A percentile compares a stretch with the other conserved stretches of the same genome.
phyloP scores from a whole-genome alignment of 1,140 invertebrate genomes.

The Cydia pomonella region DNA sequence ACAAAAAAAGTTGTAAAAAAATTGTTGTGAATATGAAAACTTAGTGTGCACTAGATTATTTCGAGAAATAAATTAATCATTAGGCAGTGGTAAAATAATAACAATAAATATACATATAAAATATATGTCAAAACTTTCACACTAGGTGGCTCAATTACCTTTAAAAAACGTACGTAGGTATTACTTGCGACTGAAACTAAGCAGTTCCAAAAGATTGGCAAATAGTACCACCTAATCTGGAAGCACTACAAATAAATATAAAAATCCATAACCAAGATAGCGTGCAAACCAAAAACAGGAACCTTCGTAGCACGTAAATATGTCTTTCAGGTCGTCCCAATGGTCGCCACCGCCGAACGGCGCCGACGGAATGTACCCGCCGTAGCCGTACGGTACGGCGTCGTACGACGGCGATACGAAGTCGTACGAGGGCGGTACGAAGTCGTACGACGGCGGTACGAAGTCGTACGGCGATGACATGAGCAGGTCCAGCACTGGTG shows the following conservation, averaged over 20 bases:
- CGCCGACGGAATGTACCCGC: slow-evolving; percentile 1
- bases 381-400: background rate
- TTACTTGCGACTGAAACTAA: too few species aligned
- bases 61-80: too few species aligned
- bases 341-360: background rate
- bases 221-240: background rate
- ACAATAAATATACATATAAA: too few species aligned
- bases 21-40: too few species aligned
- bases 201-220: background rate
- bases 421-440: background rate
- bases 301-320: slow-evolving; percentile 34
- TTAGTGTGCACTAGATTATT: too few species aligned
- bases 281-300: slow-evolving; percentile 35
- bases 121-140: too few species aligned
- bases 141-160: too few species aligned
- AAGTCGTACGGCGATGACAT: background rate
- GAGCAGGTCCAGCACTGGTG: background rate
- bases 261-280: slow-evolving; percentile 14
- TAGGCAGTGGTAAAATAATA: too few species aligned
- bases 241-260: background rate
- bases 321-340: slow-evolving; percentile 33
- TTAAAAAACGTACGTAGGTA: too few species aligned
- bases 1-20: too few species aligned
- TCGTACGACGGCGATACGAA: background rate
- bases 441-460: background rate